Percentiles rank a stretch among this genome's conserved stretches.
These are phyloP conservation scores for cat (Felis catus) DNA, from an alignment of 2,113 vertebrate genomes.

Conservation along the genomic window DNA sequence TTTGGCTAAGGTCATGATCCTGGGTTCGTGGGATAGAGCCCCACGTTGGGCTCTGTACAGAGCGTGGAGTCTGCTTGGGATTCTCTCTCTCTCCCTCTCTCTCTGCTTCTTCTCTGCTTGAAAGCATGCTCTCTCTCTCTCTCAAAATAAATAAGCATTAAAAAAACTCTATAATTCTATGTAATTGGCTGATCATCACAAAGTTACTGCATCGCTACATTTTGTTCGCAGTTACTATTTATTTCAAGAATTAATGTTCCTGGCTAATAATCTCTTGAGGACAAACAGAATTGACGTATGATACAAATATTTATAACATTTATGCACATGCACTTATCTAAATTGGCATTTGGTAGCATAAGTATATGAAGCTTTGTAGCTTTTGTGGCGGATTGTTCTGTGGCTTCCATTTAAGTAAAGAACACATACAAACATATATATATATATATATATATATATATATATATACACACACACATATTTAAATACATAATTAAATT, in stretches of 20 bases:
- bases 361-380: not conserved
- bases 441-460: not conserved
- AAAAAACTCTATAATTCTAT: not conserved
- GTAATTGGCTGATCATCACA: not conserved
- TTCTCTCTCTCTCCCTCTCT: too few relatives aligned
- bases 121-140: too few relatives aligned
- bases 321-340: not conserved
- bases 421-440: not conserved
- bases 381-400: not conserved
- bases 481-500: not conserved
- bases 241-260: not conserved
- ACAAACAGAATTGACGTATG: not conserved
- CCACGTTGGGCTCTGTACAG: too few relatives aligned
- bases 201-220: not conserved
- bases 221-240: conserved; percentile 7
- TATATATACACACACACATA: not conserved
- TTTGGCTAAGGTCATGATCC: too few relatives aligned
- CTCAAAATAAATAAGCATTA: too few relatives aligned
- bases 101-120: too few relatives aligned
- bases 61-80: too few relatives aligned
- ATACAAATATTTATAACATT: not conserved
- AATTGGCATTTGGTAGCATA: not conserved
- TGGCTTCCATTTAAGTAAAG: not conserved
- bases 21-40: too few relatives aligned
- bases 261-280: not conserved